Percentiles rank a stretch among this genome's conserved stretches.
Evolutionary conservation across 2,888 invertebrate genomes (phyloP).

Genomic region (Netelia melanura): DNA sequence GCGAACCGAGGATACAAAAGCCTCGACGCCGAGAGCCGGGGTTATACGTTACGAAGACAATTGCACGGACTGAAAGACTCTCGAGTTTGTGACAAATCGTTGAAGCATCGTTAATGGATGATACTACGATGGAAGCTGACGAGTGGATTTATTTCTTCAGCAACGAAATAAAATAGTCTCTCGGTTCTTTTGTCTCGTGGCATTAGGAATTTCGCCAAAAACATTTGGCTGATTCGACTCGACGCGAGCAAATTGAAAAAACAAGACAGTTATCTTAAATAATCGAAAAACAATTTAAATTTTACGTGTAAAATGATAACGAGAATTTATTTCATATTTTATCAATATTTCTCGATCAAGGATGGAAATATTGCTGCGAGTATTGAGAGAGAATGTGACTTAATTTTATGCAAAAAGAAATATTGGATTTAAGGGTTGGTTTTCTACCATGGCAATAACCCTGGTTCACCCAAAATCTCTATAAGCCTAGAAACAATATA

Average conservation of each 20-base stretch:
- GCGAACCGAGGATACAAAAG: constrained; percentile 6
- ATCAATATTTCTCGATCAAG: background rate
- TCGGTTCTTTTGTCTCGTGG: background rate
- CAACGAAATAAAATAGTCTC: constrained; percentile 11
- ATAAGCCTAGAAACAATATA: constrained; percentile 18
- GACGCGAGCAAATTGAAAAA: background rate
- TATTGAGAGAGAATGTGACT: no score
- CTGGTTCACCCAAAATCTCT: no score
- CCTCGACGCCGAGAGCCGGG: no score
- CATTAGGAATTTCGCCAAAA: background rate
- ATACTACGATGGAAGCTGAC: constrained; percentile 18
- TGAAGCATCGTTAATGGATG: constrained; percentile 29
- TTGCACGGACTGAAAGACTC: constrained; percentile 7
- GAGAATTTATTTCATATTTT: background rate
- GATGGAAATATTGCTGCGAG: no score
- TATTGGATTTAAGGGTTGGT: no score
- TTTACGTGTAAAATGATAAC: background rate
- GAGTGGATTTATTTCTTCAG: constrained; percentile 27
- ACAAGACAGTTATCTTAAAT: background rate
- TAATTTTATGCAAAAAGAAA: no score
- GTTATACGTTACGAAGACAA: background rate
- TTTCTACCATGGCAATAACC: no score
- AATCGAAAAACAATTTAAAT: background rate
- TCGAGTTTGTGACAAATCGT: constrained; percentile 46
- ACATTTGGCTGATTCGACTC: background rate